phyloP scores from a whole-genome alignment of 2,797 vertebrate species.

The Arnoldichthys spilopterus region DNA sequence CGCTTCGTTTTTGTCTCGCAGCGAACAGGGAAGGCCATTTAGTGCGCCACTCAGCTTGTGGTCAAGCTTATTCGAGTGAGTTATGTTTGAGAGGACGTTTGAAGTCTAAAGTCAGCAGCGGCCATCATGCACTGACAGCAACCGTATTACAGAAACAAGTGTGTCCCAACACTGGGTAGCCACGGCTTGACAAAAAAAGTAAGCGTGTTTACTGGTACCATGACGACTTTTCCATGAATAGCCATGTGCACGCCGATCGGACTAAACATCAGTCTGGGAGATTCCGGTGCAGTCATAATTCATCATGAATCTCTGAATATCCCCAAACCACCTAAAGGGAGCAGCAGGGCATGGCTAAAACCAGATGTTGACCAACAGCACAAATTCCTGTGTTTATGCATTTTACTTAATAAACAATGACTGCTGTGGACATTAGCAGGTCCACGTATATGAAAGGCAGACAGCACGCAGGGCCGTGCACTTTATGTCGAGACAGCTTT shows the following conservation, averaged over 20 bases:
- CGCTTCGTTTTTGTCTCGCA: constrained; percentile 14
- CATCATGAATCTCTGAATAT: constrained; percentile 32
- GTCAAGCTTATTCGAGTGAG: constrained; percentile 66
- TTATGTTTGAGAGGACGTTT: constrained; percentile 71
- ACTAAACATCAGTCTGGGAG: constrained; percentile 41
- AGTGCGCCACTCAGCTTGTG: constrained; percentile 42
- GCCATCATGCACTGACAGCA: constrained; percentile 40
- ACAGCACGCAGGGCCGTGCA: constrained; percentile 32
- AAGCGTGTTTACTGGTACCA: constrained; percentile 51
- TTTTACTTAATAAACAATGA: constrained; percentile 15
- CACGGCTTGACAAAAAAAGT: constrained; percentile 51
- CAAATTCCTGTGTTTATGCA: constrained; percentile 25
- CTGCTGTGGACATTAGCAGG: background rate
- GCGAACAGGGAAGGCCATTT: constrained; percentile 58
- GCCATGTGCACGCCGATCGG: constrained; percentile 37
- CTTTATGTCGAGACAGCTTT: constrained; percentile 51
- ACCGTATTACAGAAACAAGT: constrained; percentile 40
- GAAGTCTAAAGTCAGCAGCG: constrained; percentile 48
- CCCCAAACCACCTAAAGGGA: constrained; percentile 5
- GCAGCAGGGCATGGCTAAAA: constrained; percentile 13
- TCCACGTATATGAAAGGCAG: constrained; percentile 27
- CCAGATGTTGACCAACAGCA: constrained; percentile 36
- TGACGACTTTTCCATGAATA: constrained; percentile 54
- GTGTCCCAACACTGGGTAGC: constrained; percentile 48
- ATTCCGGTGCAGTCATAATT: constrained; percentile 46